Base-by-base conservation (phyloP, 2,113 vertebrate genomes). In the Galeopterus variegatus region DNA sequence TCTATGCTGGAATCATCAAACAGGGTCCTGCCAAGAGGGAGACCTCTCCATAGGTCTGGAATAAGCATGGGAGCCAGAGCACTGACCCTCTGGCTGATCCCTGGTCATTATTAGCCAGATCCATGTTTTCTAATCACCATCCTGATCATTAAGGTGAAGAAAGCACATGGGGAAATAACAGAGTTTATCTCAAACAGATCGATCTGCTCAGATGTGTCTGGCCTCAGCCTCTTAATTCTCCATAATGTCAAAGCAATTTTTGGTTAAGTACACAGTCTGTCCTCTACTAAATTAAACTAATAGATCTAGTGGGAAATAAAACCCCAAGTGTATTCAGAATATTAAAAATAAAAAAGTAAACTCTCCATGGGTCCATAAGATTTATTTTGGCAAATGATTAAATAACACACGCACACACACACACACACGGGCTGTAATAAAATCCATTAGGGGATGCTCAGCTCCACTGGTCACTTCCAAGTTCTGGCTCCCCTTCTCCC, bases 211-310 rank as follows among this genome's bases (percentile, higher is more conserved):
- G 54, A 95, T 93, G 82, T 36, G 17, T 89, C 95, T 95, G 93
- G 94, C 87, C 92, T 41, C 19, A 76, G 92, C 75, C 95, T 98
- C 87, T 95, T 97, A 95, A 97, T 96, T 97, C 98, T 95, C 94
- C 69, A 95, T 97, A 97, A 97, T 90, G 97, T 98, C 97, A 98
- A 95, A 96, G 94, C 97, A 97, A 95, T 96, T 97, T 97, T 97
- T 95, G 95, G 96, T 96, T 98, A 98, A 98, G 92, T 95, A 97
- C 41, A 96, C 54, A 92, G 83, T 81, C 96, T 97, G 97, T 97
- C 97, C 94, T 84, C 94, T 92, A 95, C 93, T 96, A 97, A 97
- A 98, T 97, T 98, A 98, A 98, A 98, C 97, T 96, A 97, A 98
- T 97, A 97, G 97, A 98, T 97, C 97, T 95, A 93, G 41, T 93